A percentile compares a stretch with the other conserved stretches of the same genome.
Conservation (phyloP, 2,888 invertebrate species). For the Poecilus cupreus region DNA sequence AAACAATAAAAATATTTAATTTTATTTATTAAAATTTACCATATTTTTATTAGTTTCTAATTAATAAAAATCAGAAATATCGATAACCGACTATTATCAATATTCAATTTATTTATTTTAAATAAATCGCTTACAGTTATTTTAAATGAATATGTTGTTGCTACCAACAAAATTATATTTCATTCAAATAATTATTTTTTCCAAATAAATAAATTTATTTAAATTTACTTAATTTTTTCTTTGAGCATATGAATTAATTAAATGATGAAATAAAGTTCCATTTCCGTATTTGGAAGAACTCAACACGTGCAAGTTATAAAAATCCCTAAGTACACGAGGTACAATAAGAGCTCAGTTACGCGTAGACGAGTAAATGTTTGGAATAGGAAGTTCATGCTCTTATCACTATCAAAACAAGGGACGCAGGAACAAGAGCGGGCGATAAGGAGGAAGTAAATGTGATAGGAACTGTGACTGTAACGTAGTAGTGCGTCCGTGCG, state of each 20-base stretch:
- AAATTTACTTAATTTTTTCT: background rate
- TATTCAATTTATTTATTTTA: too few relatives aligned
- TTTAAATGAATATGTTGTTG: too few relatives aligned
- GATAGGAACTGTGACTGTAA: background rate
- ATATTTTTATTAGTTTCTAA: too few relatives aligned
- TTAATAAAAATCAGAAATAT: too few relatives aligned
- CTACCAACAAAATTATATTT: too few relatives aligned
- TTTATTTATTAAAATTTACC: too few relatives aligned
- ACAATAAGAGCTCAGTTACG: slow-evolving; percentile 25
- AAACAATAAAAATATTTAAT: too few relatives aligned
- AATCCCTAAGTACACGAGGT: background rate
- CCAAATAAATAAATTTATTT: too few relatives aligned
- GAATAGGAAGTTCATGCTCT: slow-evolving; percentile 30
- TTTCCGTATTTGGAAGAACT: background rate
- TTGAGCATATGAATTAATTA: background rate
- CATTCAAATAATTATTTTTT: too few relatives aligned
- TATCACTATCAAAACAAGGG: slow-evolving; percentile 49
- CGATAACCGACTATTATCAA: too few relatives aligned
- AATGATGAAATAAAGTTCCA: background rate
- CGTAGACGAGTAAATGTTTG: slow-evolving; percentile 29
- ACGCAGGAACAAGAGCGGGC: slow-evolving; percentile 8
- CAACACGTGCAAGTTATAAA: background rate
- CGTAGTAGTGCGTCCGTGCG: background rate
- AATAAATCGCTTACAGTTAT: too few relatives aligned
- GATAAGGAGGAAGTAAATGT: slow-evolving; percentile 47